Conservation (phyloP, 2,113 vertebrate species). For the Pelvicachromis taeniatus region DNA sequence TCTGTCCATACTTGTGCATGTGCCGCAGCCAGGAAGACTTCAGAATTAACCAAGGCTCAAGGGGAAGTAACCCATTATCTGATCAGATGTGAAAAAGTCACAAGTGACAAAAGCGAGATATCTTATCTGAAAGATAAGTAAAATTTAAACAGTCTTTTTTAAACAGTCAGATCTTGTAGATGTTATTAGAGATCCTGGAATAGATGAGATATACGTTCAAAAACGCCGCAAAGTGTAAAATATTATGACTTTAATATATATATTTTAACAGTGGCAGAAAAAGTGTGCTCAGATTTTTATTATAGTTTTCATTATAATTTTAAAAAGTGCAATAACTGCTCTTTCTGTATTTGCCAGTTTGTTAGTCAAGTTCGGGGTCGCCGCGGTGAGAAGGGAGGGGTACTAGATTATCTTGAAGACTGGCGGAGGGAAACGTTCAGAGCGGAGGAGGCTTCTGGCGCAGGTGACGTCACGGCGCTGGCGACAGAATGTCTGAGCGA, state of each 20-base stretch:
- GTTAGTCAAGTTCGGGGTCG: conserved; percentile 18
- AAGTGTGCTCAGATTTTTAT: background rate
- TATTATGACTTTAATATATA: background rate
- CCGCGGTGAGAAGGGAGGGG: conserved; percentile 11
- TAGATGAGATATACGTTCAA: background rate
- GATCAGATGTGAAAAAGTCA: background rate
- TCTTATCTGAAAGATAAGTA: background rate
- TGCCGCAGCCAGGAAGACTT: background rate
- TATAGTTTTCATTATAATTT: rapidly evolving
- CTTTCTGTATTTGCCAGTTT: background rate
- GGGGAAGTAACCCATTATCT: background rate
- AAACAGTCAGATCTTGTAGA: background rate
- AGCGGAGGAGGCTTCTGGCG: conserved; percentile 55
- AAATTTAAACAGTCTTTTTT: background rate
- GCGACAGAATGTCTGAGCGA: conserved; percentile 83
- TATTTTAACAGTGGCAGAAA: background rate
- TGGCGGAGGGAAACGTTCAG: conserved; percentile 68
- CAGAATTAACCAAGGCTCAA: background rate
- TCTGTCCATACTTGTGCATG: background rate
- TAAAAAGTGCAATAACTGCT: background rate
- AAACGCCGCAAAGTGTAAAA: background rate
- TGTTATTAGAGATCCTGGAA: background rate
- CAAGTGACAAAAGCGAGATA: background rate
- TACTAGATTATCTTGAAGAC: conserved; percentile 67
- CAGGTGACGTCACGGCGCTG: conserved; percentile 76